Base-by-base conservation (phyloP, 2,797 vertebrate species). In the Cuculus canorus region DNA sequence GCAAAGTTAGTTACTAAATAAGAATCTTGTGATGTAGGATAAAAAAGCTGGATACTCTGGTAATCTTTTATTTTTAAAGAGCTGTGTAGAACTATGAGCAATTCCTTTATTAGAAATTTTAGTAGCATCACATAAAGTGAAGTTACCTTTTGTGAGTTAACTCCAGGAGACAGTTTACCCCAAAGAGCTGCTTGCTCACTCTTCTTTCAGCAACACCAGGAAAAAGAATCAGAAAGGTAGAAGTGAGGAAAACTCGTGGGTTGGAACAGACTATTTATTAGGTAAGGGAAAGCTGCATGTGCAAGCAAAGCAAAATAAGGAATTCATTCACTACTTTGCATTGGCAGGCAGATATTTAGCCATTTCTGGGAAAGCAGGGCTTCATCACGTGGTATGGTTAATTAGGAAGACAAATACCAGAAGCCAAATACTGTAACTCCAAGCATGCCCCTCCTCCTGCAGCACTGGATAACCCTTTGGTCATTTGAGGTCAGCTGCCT, bases 131-230 rank as follows among this genome's bases (percentile, higher is more conserved):
- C 16, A 17, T 30, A 15, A 4, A 72, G 4, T 13, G 17, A 66
- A 57, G 7, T 13, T 43, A 43, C 3, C 5, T 57, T 32, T 57
- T 70, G 17, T 48, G 37, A 8, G 5, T 71, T 64, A 79, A 75
- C 2, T 13, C 5, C 47, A 37, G 33, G 9, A 80, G 17, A 5
- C 17, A 64, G 14, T 32, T 82, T 19, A 65, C 17, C 13, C 43
- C 30, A 57, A 9, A 11, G 7, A 84, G 22, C 8, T 0, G 0
- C 37, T 66, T 3, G 1, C 19, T 77, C 19, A 19, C 7, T 52
- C 14, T 13, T 9, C 9, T 41, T 63, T 19, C n/a, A 82, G 25
- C 15, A 63, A 45, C 39, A 69, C 35, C 27, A 65, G 5, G 5
- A 19, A 5, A 72, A 6, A 77, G 10, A 43, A 41, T 54, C 33